Evolutionary conservation across 2,797 vertebrate species (phyloP).

Genomic region (Pelochelys cantorii): DNA sequence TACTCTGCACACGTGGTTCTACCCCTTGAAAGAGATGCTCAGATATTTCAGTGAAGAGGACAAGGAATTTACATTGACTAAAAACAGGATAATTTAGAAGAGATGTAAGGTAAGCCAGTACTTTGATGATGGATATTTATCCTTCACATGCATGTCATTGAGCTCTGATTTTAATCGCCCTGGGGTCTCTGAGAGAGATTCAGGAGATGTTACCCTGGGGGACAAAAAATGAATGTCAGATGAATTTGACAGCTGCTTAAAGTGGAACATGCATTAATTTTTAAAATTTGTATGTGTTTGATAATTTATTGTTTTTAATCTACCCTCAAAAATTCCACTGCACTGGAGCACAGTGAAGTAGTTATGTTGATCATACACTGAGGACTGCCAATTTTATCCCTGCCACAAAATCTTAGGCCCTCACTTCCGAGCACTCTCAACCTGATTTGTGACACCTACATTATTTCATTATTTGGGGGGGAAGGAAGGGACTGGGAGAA

Average conservation of each 20-base stretch:
- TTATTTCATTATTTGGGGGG: background rate
- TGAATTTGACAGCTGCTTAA: conserved; percentile 78
- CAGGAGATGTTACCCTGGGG: conserved; percentile 6
- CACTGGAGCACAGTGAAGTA: background rate
- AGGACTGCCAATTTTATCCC: background rate
- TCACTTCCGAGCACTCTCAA: background rate
- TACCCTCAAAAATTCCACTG: conserved; percentile 21
- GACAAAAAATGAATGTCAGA: conserved; percentile 69
- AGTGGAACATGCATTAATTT: conserved; percentile 77
- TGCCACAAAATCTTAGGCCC: background rate
- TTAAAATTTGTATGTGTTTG: conserved; percentile 73
- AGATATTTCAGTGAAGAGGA: background rate
- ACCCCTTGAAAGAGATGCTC: background rate
- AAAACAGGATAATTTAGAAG: background rate
- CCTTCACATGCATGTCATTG: background rate
- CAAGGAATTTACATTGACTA: background rate
- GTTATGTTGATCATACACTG: background rate
- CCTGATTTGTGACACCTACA: background rate
- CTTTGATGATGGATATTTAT: background rate
- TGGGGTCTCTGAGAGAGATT: conserved; percentile 32
- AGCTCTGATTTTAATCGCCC: conserved; percentile 13
- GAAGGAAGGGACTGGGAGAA: background rate
- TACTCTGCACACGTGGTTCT: background rate
- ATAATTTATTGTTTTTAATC: conserved; percentile 76
- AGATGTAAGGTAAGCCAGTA: background rate